Evolutionary conservation across 2,113 vertebrate species (phyloP).

Genomic region (Spea bombifrons): DNA sequence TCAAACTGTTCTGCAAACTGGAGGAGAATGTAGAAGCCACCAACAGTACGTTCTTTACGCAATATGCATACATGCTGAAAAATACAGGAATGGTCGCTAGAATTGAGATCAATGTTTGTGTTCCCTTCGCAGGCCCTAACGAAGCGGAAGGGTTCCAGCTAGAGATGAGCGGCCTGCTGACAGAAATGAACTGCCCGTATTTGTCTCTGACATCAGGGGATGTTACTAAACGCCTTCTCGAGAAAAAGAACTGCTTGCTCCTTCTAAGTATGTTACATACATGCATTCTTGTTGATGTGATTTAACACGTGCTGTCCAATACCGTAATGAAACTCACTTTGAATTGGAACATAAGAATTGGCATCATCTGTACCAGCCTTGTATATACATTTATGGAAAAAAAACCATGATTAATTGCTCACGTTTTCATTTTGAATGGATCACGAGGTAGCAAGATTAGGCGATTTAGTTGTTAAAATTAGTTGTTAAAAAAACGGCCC

Average conservation of each 20-base stretch:
- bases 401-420: no score
- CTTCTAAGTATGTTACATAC: constrained; percentile 81
- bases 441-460: no score
- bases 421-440: no score
- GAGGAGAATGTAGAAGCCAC: constrained; percentile 96
- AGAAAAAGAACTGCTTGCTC: constrained; percentile 87
- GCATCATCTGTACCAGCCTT: background rate
- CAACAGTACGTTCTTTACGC: constrained; percentile 77
- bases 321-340: no score
- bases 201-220: constrained; percentile 81
- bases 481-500: no score
- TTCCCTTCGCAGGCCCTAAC: constrained; percentile 63
- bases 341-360: background rate
- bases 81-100: background rate
- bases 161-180: constrained; percentile 90
- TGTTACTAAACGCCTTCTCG: constrained; percentile 85
- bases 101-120: no score
- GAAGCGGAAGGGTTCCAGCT: constrained; percentile 94
- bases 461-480: no score
- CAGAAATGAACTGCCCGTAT: constrained; percentile 91
- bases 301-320: no score
- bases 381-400: background rate
- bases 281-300: background rate
- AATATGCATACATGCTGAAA: background rate
- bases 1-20: constrained; percentile 83